Percentiles rank a stretch among this genome's conserved stretches.
These are phyloP conservation scores for Nothura maculosa DNA, from an alignment of 2,797 vertebrate species.

Conservation along the genomic window DNA sequence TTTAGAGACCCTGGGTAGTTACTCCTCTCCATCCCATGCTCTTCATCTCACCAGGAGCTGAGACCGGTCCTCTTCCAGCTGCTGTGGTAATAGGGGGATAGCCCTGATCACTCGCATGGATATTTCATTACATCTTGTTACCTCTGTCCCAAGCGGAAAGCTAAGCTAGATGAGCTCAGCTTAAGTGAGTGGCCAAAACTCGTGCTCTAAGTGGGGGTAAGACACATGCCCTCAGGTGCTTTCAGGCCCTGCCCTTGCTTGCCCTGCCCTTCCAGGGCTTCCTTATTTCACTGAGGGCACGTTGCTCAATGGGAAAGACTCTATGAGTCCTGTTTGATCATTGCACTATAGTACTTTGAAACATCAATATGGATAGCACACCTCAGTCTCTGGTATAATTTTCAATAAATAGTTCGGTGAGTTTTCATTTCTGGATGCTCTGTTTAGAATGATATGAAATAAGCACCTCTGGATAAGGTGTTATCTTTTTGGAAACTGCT, in stretches of 20 bases:
- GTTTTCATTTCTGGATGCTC: not conserved
- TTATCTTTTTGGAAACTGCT: not conserved
- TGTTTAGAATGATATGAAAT: not conserved
- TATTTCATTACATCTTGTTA: not conserved
- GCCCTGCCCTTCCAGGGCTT: not conserved
- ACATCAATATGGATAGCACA: not conserved
- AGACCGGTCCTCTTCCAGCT: not conserved
- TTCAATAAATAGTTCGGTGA: not conserved
- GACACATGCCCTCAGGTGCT: fast-evolving
- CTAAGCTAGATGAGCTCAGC: not conserved
- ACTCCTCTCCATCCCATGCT: not conserved
- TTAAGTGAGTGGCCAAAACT: not conserved
- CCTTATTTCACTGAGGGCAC: fast-evolving
- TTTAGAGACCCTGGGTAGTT: not conserved
- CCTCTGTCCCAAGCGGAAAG: not conserved
- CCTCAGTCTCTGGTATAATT: not conserved
- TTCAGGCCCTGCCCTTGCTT: not conserved
- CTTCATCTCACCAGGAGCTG: not conserved
- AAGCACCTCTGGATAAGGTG: not conserved
- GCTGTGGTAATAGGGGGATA: not conserved
- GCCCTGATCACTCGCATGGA: not conserved
- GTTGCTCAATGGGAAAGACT: not conserved
- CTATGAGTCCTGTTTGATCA: not conserved
- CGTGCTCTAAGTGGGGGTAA: not conserved
- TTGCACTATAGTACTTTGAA: not conserved